Percentiles rank a stretch among this genome's conserved stretches.
Evolutionary conservation across 2,113 vertebrate species (phyloP).

Genomic region (Grantiella picta): DNA sequence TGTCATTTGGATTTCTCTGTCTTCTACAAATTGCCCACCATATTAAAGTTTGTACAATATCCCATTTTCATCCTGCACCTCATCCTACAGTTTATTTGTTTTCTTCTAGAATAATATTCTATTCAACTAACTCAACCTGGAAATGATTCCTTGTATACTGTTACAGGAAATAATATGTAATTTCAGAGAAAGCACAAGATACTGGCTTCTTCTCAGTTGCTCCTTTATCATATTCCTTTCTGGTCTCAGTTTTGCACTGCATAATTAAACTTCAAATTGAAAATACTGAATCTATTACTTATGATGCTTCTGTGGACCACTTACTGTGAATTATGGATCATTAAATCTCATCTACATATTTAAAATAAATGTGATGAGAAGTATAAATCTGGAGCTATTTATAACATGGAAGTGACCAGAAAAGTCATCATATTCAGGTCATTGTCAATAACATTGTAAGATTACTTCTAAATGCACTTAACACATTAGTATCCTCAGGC

Average conservation of each 20-base stretch:
- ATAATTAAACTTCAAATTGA: slow-evolving; percentile 15
- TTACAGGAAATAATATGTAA: background rate
- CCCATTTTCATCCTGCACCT: background rate
- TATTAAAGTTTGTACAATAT: background rate
- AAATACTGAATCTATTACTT: background rate
- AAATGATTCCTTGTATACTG: background rate
- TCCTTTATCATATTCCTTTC: background rate
- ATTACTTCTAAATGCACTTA: background rate
- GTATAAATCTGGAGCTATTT: background rate
- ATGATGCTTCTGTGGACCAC: background rate
- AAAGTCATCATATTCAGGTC: background rate
- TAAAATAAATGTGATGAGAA: background rate
- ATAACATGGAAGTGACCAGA: background rate
- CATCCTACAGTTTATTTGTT: background rate
- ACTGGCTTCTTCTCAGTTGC: background rate
- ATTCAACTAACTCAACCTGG: background rate
- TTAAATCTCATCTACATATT: background rate
- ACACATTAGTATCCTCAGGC: background rate
- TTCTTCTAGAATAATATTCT: background rate
- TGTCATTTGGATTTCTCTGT: background rate
- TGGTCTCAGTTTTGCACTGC: background rate
- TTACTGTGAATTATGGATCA: background rate
- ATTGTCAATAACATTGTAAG: background rate
- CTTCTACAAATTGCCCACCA: slow-evolving; percentile 1
- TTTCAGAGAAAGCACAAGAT: background rate